phyloP scores from a whole-genome alignment of 2,888 invertebrate genomes.

The Clistopyga incitator region DNA sequence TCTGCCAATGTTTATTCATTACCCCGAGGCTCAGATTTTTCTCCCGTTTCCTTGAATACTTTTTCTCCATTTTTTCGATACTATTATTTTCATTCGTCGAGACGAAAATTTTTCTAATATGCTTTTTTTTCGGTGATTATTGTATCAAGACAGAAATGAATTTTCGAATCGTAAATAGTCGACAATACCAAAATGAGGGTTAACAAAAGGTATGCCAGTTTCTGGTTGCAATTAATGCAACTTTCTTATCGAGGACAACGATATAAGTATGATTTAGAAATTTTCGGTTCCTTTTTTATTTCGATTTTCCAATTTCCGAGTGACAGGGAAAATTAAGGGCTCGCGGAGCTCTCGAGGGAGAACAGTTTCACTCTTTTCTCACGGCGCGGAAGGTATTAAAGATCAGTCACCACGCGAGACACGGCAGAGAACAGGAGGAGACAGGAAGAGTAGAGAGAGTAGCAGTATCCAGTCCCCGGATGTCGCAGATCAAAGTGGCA shows the following conservation, averaged over 20 bases:
- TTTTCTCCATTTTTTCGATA: too few relatives aligned
- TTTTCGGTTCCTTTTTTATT: conserved; percentile 24
- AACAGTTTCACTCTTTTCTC: conserved; percentile 18
- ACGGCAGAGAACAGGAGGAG: conserved; percentile 21
- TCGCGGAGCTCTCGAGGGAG: conserved; percentile 26
- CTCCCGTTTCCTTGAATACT: too few relatives aligned
- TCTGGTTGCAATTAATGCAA: too few relatives aligned
- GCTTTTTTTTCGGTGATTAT: too few relatives aligned
- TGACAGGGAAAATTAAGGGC: conserved; percentile 16
- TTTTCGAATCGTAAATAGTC: too few relatives aligned
- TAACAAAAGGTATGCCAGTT: too few relatives aligned
- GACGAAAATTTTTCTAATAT: too few relatives aligned
- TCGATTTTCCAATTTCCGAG: conserved; percentile 17
- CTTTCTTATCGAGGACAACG: conserved; percentile 48
- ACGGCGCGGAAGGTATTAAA: conserved; percentile 53
- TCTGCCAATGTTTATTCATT: neutral
- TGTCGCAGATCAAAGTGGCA: conserved; percentile 67
- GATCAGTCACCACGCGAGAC: conserved; percentile 41
- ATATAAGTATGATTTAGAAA: conserved; percentile 50
- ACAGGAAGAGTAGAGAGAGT: conserved; percentile 14
- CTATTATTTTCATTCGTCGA: too few relatives aligned
- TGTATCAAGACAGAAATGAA: too few relatives aligned
- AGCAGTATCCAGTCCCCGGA: conserved; percentile 33
- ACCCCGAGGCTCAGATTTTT: too few relatives aligned
- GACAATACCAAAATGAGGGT: too few relatives aligned